Percentiles rank a stretch among this genome's conserved stretches.
Conservation (phyloP, 2,113 vertebrate species). For the Choloepus hoffmanni region DNA sequence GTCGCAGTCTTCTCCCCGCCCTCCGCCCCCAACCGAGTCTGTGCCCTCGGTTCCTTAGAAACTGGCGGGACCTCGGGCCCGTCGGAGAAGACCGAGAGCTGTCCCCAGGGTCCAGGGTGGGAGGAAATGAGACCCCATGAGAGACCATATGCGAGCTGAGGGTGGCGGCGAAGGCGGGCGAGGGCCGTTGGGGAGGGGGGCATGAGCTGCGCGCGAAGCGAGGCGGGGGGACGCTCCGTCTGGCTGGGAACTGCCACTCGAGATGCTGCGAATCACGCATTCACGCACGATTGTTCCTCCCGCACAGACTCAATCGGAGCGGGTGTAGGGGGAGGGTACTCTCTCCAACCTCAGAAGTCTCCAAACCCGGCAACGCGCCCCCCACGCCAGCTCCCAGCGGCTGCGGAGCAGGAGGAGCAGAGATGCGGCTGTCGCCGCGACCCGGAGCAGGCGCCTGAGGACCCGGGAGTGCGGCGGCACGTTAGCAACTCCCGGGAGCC, state of each 20-base stretch:
- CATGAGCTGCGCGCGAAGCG: not conserved
- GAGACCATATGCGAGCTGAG: not conserved
- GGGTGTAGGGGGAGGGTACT: conserved; percentile 13
- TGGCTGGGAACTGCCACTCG: conserved; percentile 65
- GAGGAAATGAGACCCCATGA: not conserved
- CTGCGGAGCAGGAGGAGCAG: not conserved
- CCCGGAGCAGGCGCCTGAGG: not conserved
- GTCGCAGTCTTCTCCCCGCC: conserved; percentile 64
- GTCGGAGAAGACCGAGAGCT: not conserved
- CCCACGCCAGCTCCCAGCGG: not conserved
- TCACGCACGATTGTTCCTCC: conserved; percentile 66
- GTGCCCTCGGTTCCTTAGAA: conserved; percentile 2
- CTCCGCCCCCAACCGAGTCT: conserved; percentile 5
- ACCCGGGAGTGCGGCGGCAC: not conserved
- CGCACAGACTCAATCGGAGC: conserved; percentile 59
- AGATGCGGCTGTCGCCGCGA: not conserved
- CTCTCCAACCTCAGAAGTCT: conserved; percentile 64
- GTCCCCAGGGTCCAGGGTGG: not conserved
- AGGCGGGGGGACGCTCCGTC: not conserved
- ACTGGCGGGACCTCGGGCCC: conserved; percentile 50
- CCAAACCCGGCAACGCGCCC: conserved; percentile 3
- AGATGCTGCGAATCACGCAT: conserved; percentile 69
- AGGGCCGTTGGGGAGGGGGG: not conserved
- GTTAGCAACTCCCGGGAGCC: not conserved
- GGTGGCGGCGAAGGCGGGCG: not conserved